Evolutionary conservation across 2,888 invertebrate genomes (phyloP).

Genomic region (Micoletzkya japonica): DNA sequence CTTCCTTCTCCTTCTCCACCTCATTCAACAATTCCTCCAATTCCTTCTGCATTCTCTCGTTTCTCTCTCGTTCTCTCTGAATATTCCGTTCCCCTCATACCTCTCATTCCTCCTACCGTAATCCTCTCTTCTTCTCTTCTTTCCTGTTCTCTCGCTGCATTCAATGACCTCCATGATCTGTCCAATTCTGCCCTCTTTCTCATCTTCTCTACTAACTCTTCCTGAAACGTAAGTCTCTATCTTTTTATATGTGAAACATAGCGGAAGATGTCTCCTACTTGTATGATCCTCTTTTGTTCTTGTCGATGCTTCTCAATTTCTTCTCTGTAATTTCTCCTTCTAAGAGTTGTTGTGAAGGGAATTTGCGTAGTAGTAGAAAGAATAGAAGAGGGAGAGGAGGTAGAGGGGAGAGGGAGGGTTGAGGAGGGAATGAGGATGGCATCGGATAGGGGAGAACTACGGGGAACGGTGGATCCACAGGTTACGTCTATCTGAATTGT

Average conservation of each 20-base stretch:
- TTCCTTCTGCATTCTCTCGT: no score
- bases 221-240: not conserved
- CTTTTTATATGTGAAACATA: not conserved
- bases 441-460: no score
- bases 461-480: conserved; percentile 6
- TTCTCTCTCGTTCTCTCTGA: not conserved
- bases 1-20: no score
- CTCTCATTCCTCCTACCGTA: not conserved
- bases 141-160: no score
- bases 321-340: not conserved
- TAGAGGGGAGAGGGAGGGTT: no score
- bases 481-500: conserved; percentile 8
- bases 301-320: not conserved
- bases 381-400: no score
- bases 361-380: no score
- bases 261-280: not conserved
- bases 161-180: not conserved
- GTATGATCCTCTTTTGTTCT: not conserved
- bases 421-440: no score
- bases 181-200: not conserved
- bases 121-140: not conserved
- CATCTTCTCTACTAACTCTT: not conserved
- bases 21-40: no score
- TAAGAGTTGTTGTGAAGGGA: no score
- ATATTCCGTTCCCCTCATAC: not conserved